Evolutionary conservation across 2,113 vertebrate genomes (phyloP).

Genomic region (Empidonax traillii): DNA sequence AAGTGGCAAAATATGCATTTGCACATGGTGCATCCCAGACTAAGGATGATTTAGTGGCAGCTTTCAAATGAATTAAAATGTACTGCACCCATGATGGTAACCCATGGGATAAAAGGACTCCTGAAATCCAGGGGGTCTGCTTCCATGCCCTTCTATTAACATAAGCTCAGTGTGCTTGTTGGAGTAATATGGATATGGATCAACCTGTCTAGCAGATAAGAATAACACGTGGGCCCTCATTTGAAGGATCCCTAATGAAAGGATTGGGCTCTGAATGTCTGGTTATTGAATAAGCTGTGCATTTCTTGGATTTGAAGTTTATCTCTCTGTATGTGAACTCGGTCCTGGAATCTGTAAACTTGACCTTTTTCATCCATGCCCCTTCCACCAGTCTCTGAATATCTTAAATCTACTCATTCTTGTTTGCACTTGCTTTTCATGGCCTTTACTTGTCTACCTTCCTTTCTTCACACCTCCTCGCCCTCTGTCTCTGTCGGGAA

Average conservation of each 20-base stretch:
- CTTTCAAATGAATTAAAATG: background rate
- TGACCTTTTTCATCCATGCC: background rate
- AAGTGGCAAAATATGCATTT: background rate
- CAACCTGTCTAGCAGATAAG: background rate
- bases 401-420: background rate
- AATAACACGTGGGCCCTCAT: background rate
- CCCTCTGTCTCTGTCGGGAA: constrained; percentile 32
- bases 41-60: background rate
- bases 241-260: background rate
- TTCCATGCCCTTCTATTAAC: background rate
- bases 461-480: background rate
- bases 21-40: background rate
- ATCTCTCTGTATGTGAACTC: background rate
- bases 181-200: background rate
- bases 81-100: background rate
- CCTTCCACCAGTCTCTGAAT: background rate
- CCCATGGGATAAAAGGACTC: background rate
- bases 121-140: background rate
- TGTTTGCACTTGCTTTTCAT: background rate
- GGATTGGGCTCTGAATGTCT: background rate
- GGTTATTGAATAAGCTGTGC: background rate
- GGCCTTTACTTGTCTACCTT: constrained; percentile 32
- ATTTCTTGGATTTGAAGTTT: constrained; percentile 31
- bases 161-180: accelerated
- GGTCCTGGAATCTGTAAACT: background rate